A percentile compares a stretch with the other conserved stretches of the same genome.
These are phyloP conservation scores for Schizopygopsis pylzovi DNA, from an alignment of 2,797 vertebrate genomes.

Conservation along the genomic window DNA sequence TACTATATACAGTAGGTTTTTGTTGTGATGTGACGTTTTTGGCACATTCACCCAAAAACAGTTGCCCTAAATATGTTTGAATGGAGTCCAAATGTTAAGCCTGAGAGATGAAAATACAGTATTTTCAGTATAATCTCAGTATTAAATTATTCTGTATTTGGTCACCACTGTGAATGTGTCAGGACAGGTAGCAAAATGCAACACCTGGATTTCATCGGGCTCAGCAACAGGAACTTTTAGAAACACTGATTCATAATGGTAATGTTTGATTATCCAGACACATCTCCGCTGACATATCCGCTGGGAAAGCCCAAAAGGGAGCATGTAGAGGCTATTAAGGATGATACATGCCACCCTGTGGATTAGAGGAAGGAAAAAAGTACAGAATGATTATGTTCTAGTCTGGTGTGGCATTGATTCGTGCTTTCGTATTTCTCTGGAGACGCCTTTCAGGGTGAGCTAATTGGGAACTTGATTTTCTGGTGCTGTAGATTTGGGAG, in stretches of 20 bases:
- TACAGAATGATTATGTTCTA: conserved; percentile 1
- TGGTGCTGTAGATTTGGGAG: neutral
- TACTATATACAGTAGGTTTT: neutral
- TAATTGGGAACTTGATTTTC: conserved; percentile 48
- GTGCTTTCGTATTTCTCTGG: conserved; percentile 26
- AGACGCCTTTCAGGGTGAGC: conserved; percentile 31
- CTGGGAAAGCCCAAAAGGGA: conserved; percentile 18
- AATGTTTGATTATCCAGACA: conserved; percentile 33
- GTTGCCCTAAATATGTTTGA: neutral
- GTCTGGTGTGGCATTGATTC: conserved; percentile 33
- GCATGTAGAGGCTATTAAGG: conserved; percentile 33
- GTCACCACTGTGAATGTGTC: conserved; percentile 11
- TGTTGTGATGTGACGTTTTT: neutral
- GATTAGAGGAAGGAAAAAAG: conserved; percentile 7
- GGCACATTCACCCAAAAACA: neutral
- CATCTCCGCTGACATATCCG: conserved; percentile 24
- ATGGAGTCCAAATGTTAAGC: neutral
- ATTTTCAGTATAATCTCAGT: neutral
- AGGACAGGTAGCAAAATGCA: conserved; percentile 18
- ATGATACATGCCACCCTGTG: conserved; percentile 27
- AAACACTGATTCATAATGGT: conserved; percentile 17
- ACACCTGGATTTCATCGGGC: conserved; percentile 14
- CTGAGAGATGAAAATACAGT: neutral
- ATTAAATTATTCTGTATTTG: neutral
- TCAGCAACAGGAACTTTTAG: conserved; percentile 5